Base-by-base conservation (phyloP, 2,113 vertebrate genomes). In the Puntigrus tetrazona region DNA sequence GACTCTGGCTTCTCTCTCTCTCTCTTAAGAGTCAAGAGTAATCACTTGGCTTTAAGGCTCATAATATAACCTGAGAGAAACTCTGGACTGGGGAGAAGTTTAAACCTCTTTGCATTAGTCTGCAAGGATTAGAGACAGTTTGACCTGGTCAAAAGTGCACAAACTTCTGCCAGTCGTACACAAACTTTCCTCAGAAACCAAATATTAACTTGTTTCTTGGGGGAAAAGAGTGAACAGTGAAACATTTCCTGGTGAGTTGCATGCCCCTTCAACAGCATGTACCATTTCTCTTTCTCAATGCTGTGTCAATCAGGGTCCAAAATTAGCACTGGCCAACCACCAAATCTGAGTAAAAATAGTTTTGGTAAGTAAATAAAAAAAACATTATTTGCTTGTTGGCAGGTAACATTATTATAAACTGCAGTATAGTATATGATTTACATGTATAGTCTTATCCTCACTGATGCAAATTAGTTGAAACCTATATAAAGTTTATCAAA, bases 231-330 rank as follows among this genome's bases (percentile, higher is more conserved):
- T 7, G 57, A 82, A 52, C 25, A 77, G 55, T 59, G 38, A 59
- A 59, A 63, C 22, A 79, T 27, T 86, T 84, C 50, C 83, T 11
- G 86, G 83, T 91, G 91, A 93, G 89, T 94, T 94, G 94, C 94
- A 94, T 93, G 93, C 92, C 91, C 92, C 45, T 85, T 50, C 57
- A 84, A 88, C 82, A 88, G 78, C 20, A 70, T 59, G 47, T 27
- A 29, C 7, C 41, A 34, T 86, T 78, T 75, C 61, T 74, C 57
- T 31, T 55, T 45, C 2, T 47, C 69, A 82, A 76, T 25, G 73
- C 70, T 81, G 43, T 75, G 22, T 55, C 41, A 70, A 52, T 50
- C 36, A 65, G 38, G 10, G 29, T 52, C 31, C 75, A 78, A 78
- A 55, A 59, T 25, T 13, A 57, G 1, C 75, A 52, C 5, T 76